phyloP scores from a whole-genome alignment of 64 coral and sea anemone species.

The Stichodactyla helianthus region DNA sequence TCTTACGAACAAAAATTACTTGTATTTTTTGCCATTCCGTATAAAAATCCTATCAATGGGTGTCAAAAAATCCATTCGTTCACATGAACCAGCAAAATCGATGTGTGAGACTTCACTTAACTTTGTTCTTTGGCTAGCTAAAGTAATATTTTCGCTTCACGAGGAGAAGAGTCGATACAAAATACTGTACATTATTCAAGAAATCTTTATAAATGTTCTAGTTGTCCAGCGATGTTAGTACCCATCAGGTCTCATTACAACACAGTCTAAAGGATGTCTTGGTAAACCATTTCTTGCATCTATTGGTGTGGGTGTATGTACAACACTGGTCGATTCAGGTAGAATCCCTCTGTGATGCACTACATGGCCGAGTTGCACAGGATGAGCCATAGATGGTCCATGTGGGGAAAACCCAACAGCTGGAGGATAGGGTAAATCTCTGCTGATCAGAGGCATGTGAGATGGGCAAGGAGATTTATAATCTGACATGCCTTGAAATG shows the following conservation, averaged over 20 bases:
- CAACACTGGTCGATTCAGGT: conserved; percentile 41
- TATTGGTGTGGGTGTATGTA: conserved; percentile 66
- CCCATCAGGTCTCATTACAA: conserved; percentile 67
- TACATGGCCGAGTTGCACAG: conserved; percentile 64
- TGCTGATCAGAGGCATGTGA: conserved; percentile 51
- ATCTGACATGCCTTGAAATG: conserved; percentile 44
- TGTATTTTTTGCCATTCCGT: not conserved
- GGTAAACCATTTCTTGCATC: conserved; percentile 76
- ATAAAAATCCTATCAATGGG: not conserved
- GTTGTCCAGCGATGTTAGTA: not conserved
- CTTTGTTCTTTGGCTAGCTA: not conserved
- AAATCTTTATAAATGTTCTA: not conserved
- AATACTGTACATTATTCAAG: not conserved
- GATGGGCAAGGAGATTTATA: conserved; percentile 59
- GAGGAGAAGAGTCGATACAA: not conserved
- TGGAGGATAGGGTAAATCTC: conserved; percentile 60
- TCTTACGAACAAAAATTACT: not conserved
- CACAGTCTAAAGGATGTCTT: conserved; percentile 69
- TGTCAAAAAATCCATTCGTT: not conserved
- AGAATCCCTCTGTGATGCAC: conserved; percentile 68
- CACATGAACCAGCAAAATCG: not conserved
- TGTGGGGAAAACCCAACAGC: conserved; percentile 56
- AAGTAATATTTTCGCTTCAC: not conserved
- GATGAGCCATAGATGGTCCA: conserved; percentile 59
- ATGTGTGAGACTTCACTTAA: not conserved